Base-by-base conservation (phyloP, 2,888 invertebrate species). In the Eledona agricola region DNA sequence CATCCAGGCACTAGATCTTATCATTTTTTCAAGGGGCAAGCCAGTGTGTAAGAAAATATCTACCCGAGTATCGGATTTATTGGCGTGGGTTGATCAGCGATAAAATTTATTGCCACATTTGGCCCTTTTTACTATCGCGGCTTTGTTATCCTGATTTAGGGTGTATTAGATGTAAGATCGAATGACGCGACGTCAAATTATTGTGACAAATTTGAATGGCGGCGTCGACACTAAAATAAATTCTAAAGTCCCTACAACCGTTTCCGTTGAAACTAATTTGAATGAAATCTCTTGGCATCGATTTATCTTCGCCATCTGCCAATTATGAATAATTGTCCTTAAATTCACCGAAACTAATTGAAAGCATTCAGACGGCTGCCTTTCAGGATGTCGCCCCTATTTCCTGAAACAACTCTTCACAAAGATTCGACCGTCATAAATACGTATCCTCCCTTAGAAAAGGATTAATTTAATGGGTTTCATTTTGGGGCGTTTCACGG, bases 401-500 rank as follows among this genome's bases (percentile, higher is more conserved):
- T 51, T 56, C 51, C 47, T 52, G 51, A 47, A 51, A 58, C 47
- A 55, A 59, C 59, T 61, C 55, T 52, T 57, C 50, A 45, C 50
- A 45, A 51, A 37, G 40, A 50, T 51, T 38, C 51, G 37, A 54
- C 56, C 46, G 55, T 56, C 59, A 64, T 63, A 64, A 64, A 67
- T 65, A 63, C 38, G 56, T 47, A 52, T 51, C 42, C 57, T 42
- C 61, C 57, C 60, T 59, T 62, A 55, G 60, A 64, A 68, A n/a
- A 68, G 66, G 68, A 68, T 68, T 68, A 66, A 63, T 62, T 62
- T 59, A 65, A 65, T 62, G 60, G 62, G 60, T 55, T 52, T 58
- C 60, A 64, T 66, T 66, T 65, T 65, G 64, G 64, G 66, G 65
- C 57, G 59, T 63, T 67, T 63, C 55, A 58, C 42, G 65, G 59